Base-by-base conservation (phyloP, 2,888 invertebrate genomes). In the Eutolmus rufibarbis region DNA sequence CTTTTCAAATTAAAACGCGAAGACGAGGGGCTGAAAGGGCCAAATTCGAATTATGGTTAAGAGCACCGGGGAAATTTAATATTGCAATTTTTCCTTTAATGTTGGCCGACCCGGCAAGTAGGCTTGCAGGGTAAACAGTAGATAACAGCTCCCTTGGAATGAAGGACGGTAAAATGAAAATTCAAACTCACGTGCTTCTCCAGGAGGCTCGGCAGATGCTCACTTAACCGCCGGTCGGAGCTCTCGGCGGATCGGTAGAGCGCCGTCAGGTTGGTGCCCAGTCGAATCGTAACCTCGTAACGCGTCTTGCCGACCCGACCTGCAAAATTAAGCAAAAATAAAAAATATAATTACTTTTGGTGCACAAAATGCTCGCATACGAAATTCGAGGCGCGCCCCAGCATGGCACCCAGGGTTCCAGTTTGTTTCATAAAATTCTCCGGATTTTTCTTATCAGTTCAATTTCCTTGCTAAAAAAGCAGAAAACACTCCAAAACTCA, bases 231-330 rank as follows among this genome's bases (percentile, higher is more conserved):
- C 19, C 89, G 89, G 31, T 91, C 91, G 9, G 66, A 46, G 76
- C 16, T 85, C 78, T 91, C 92, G 14, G 90, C 89, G 87, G 91
- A 89, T 51, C 92, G 91, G 90, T 92, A 92, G 82, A 90, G 91
- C n/a, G 91, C 91, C 57, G 92, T 92, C 7, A 92, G 89, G 89
- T 92, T 92, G 81, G 91, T 91, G n/a, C 92, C 92, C 74, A 92
- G 90, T 14, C 92, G 90, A 90, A 92, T 92, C 86, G 92, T 92
- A 46, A 92, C 92, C 89, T 92, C 92, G 76, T 91, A 92, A 81
- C 92, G 90, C 3, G 92, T 92, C 88, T 92, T 92, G 31, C 92
- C 92, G 34, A 90, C 91, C 81, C 92, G 92, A 87, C 90, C 92
- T 91, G 77, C 7, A 89, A 89, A 66, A 78, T 78, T 56, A 85